These are phyloP conservation scores for Neoniphon sammara DNA, from an alignment of 2,797 vertebrate genomes.

Conservation along the genomic window DNA sequence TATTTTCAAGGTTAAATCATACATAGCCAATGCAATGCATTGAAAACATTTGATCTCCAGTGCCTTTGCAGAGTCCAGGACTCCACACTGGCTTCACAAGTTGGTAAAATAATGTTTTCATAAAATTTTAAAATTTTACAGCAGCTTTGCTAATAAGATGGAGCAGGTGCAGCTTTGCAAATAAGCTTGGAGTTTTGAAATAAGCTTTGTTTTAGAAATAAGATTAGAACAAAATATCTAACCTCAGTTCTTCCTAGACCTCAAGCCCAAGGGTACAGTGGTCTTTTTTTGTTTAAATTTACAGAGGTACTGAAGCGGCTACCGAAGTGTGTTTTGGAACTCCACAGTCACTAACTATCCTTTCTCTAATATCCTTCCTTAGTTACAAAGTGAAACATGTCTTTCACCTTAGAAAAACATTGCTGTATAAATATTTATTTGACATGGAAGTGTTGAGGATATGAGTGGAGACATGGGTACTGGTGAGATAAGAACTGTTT, in stretches of 20 bases:
- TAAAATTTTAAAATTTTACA: constrained; percentile 10
- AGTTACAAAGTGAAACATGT: constrained; percentile 61
- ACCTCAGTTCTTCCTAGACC: constrained; percentile 3
- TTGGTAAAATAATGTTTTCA: constrained; percentile 14
- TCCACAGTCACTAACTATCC: constrained; percentile 27
- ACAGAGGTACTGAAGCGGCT: constrained; percentile 37
- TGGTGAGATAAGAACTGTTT: constrained; percentile 72
- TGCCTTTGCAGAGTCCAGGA: too few species aligned
- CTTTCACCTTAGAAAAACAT: constrained; percentile 68
- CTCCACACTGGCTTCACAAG: too few species aligned
- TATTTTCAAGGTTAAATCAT: constrained; percentile 38
- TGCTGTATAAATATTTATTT: constrained; percentile 78
- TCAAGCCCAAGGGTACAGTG: constrained; percentile 13
- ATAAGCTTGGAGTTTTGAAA: constrained; percentile 9
- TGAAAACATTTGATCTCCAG: constrained; percentile 22
- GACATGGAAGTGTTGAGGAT: constrained; percentile 59
- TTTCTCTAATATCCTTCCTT: constrained; percentile 49
- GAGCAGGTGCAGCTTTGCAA: neutral
- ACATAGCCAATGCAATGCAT: constrained; percentile 16
- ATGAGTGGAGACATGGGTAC: constrained; percentile 44
- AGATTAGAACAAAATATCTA: constrained; percentile 12
- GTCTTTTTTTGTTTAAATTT: constrained; percentile 43
- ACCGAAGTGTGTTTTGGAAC: constrained; percentile 32
- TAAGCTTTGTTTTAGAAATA: neutral
- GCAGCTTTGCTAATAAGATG: neutral